Conservation (phyloP, 2,797 vertebrate species). For the Pangasius sanitwongsei region DNA sequence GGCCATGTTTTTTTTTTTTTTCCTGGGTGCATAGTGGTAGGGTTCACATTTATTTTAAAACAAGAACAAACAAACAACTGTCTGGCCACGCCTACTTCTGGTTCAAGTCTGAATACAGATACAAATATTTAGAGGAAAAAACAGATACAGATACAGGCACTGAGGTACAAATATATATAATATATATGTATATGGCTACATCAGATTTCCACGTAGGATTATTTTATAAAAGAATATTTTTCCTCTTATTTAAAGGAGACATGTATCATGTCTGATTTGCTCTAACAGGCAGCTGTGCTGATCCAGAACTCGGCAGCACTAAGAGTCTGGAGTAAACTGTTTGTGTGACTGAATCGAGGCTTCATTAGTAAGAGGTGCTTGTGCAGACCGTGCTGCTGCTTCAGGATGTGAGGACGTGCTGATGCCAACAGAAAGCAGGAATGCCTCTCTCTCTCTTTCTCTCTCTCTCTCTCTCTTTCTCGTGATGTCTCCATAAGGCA, state of each 20-base stretch:
- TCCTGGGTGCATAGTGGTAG: too few species aligned
- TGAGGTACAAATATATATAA: background rate
- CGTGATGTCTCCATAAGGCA: slow-evolving; percentile 70
- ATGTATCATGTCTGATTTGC: background rate
- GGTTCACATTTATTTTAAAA: background rate
- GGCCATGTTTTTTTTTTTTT: background rate
- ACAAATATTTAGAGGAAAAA: background rate
- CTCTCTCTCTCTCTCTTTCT: slow-evolving; percentile 53
- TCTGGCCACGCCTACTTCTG: background rate
- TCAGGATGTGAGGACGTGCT: slow-evolving; percentile 52
- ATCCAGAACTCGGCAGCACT: slow-evolving; percentile 54
- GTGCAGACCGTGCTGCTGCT: slow-evolving; percentile 56
- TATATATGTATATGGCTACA: too few species aligned
- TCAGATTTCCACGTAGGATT: background rate
- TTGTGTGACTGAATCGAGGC: slow-evolving; percentile 52
- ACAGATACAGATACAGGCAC: background rate
- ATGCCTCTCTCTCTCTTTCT: slow-evolving; percentile 41
- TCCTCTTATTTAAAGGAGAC: background rate
- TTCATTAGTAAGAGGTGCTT: slow-evolving; percentile 64
- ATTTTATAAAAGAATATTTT: background rate
- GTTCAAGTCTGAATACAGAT: background rate
- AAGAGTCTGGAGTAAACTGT: slow-evolving; percentile 61
- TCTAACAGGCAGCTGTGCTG: slow-evolving; percentile 60
- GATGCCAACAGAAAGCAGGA: slow-evolving; percentile 53
- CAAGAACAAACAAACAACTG: background rate